Conservation (phyloP, 2,113 vertebrate species). For the Excalfactoria chinensis region DNA sequence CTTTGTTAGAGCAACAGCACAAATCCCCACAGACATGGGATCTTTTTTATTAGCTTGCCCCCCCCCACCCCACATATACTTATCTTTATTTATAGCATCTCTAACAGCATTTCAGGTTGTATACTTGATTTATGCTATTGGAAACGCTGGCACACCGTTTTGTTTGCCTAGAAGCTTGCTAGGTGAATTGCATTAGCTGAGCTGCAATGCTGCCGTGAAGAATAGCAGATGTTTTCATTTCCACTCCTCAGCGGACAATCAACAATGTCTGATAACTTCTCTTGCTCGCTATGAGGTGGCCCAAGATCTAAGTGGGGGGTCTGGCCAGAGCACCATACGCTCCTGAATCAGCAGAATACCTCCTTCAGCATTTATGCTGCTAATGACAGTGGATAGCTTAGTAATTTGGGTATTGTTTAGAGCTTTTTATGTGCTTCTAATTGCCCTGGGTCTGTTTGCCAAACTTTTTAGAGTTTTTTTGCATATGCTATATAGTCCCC, state of each 20-base stretch:
- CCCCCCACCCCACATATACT: background rate
- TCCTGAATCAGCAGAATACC: background rate
- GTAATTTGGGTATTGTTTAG: background rate
- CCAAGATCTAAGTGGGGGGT: conserved; percentile 61
- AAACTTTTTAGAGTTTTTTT: background rate
- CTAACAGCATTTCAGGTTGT: conserved; percentile 26
- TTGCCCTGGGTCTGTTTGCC: background rate
- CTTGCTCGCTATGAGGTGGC: conserved; percentile 24
- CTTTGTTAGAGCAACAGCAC: conserved; percentile 43
- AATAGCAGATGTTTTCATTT: conserved; percentile 68
- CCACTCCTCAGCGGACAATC: conserved; percentile 33
- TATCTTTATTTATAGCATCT: conserved; percentile 34
- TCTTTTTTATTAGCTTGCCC: background rate
- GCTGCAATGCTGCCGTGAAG: conserved; percentile 20
- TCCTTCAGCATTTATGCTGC: background rate
- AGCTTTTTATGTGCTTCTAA: background rate
- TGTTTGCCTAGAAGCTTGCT: background rate
- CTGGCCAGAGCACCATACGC: conserved; percentile 1
- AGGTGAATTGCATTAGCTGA: background rate
- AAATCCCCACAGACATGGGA: conserved; percentile 17
- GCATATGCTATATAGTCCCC: background rate
- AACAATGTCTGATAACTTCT: conserved; percentile 27
- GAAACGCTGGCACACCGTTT: background rate
- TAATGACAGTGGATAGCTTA: background rate
- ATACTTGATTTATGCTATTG: conserved; percentile 42